Base-by-base conservation (phyloP, 1,140 invertebrate genomes). In the Drosophila malerkotliana region DNA sequence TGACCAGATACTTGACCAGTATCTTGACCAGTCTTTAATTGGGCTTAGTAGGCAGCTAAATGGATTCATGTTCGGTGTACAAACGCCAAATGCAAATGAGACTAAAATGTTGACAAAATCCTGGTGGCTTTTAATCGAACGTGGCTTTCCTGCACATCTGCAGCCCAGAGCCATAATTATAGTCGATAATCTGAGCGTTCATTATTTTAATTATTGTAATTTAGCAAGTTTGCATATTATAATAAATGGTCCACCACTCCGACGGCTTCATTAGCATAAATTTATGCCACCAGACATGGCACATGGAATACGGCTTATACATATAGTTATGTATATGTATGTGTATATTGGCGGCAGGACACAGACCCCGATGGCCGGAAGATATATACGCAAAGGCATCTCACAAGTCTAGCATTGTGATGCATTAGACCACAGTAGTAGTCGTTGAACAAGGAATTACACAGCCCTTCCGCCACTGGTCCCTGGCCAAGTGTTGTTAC, bases 131-230 rank as follows among this genome's bases (percentile, higher is more conserved):
- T 76, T 21, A 21, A 21, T 21, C 21, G 21, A 21, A 21, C 21
- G 21, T 21, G 21, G 21, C 21, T 21, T 21, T 21, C 21, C 14
- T 55, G 60, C 71, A 72, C 66, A 75, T 77, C 57, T 74, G 52
- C 61, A 64, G 57, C 37, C 34, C 34, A n/a, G 49, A 69, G 55
- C 57, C 79, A 78, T 79, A 88, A 90, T 90, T 90, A 75, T 58
- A 69, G 67, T 69, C 87, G 87, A 87, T 90, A 90, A 90, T 83
- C 79, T 72, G 72, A 72, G 67, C 79, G 77, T 77, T 71, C 79
- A 90, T 90, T 90, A 90, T 82, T 90, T 90, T 90, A 90, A 90
- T 90, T 87, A 90, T 87, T 87, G 73, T 81, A 79, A 90, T 90
- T 80, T 80, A 63, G 60, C 66, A 79, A 80, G 71, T 77, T 87